A percentile compares a stretch with the other conserved stretches of the same genome.
These are phyloP conservation scores for Sepioteuthis lessoniana DNA, from an alignment of 2,888 invertebrate genomes.

Conservation along the genomic window DNA sequence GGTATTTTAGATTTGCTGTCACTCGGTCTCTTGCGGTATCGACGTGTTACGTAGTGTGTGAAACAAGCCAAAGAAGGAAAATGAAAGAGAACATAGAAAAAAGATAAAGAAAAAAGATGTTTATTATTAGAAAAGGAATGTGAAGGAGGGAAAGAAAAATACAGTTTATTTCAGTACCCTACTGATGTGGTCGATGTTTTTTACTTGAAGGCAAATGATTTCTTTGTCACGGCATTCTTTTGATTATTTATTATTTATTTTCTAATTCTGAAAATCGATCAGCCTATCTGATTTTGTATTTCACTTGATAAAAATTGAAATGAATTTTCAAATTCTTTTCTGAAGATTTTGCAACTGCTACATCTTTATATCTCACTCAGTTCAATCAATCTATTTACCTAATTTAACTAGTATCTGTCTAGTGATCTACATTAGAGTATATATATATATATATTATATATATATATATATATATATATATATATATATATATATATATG, in stretches of 20 bases:
- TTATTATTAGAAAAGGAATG: too few species aligned
- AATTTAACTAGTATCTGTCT: background rate
- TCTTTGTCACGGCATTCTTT: background rate
- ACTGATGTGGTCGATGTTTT: background rate
- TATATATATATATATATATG: constrained; percentile 36
- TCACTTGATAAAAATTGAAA: too few species aligned
- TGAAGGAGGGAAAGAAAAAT: too few species aligned
- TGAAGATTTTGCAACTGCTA: background rate
- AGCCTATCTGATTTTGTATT: too few species aligned
- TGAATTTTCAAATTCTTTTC: too few species aligned
- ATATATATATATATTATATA: background rate
- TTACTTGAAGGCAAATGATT: background rate
- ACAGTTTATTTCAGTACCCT: background rate
- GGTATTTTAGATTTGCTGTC: too few species aligned
- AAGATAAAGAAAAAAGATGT: too few species aligned
- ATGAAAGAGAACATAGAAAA: too few species aligned
- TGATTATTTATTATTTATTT: background rate
- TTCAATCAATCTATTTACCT: background rate
- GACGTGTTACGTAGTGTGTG: too few species aligned
- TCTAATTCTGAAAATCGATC: background rate
- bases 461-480: background rate
- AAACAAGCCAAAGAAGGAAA: too few species aligned
- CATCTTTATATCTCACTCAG: too few species aligned
- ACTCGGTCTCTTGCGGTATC: too few species aligned
- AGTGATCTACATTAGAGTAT: background rate